Evolutionary conservation across 2,113 vertebrate species (phyloP).

Genomic region (Antidorcas marsupialis): DNA sequence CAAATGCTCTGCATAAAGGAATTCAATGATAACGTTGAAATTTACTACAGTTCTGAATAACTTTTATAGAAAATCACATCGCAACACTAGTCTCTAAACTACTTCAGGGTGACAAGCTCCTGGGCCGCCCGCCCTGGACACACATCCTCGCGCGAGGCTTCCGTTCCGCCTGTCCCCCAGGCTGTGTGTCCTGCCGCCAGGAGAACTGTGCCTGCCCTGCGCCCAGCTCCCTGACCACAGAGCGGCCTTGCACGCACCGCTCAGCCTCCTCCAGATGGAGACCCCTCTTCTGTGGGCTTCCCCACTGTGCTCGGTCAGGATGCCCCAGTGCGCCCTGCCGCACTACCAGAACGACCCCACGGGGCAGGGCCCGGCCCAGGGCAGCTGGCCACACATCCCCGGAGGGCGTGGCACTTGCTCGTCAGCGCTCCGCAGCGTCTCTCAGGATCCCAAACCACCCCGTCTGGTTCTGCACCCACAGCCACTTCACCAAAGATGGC

Average conservation of each 20-base stretch:
- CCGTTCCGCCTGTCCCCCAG: not conserved
- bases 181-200: not conserved
- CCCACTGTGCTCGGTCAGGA: not conserved
- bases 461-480: rapidly evolving
- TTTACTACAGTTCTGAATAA: not conserved
- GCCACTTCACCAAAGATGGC: not conserved
- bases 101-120: not conserved
- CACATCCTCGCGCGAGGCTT: rapidly evolving
- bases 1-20: rapidly evolving
- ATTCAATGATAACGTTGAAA: not conserved
- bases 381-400: rapidly evolving
- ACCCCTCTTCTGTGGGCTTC: no score
- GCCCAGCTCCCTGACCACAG: not conserved
- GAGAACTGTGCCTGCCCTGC: not conserved
- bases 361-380: no score
- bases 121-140: not conserved
- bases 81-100: not conserved
- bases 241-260: not conserved
- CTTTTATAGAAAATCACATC: not conserved
- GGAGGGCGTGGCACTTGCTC: rapidly evolving
- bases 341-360: rapidly evolving
- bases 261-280: not conserved
- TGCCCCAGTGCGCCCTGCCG: rapidly evolving
- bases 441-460: no score
- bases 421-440: not conserved